Conservation (phyloP, 2,113 vertebrate species). For the Notarius quadriscutis region DNA sequence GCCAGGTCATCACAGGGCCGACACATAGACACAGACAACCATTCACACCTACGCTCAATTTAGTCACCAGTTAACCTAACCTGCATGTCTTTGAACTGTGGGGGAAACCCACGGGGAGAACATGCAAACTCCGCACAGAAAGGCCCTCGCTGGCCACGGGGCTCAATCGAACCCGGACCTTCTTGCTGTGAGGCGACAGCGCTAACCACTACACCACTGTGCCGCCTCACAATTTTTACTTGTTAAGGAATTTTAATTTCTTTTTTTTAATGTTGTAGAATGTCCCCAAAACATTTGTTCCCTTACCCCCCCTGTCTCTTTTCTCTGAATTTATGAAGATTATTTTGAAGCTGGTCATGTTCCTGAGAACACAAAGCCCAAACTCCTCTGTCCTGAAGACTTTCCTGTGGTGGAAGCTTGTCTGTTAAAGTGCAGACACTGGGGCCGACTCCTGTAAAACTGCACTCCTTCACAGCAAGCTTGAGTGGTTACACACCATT, state of each 20-base stretch:
- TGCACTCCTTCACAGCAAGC: background rate
- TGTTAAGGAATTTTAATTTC: background rate
- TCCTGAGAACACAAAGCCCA: background rate
- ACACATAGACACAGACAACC: too few species aligned
- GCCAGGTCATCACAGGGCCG: too few species aligned
- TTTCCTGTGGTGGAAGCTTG: background rate
- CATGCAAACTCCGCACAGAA: too few species aligned
- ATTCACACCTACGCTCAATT: too few species aligned
- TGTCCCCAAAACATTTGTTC: background rate
- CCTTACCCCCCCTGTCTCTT: background rate
- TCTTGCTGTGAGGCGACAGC: too few species aligned
- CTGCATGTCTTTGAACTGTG: too few species aligned
- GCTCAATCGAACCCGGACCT: too few species aligned
- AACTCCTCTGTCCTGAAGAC: background rate
- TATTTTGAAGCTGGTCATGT: background rate
- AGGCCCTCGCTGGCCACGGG: too few species aligned
- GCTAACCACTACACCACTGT: too few species aligned
- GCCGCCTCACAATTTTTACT: background rate
- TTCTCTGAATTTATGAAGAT: background rate
- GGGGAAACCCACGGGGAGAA: too few species aligned
- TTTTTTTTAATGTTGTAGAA: background rate
- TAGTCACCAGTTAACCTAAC: too few species aligned
- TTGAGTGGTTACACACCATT: background rate
- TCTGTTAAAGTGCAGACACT: background rate
- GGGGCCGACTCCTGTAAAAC: background rate